Evolutionary conservation across 2,797 vertebrate genomes (phyloP), one percentile per base, ranked within the genome.

Genomic region (Okamejei kenojei): DNA sequence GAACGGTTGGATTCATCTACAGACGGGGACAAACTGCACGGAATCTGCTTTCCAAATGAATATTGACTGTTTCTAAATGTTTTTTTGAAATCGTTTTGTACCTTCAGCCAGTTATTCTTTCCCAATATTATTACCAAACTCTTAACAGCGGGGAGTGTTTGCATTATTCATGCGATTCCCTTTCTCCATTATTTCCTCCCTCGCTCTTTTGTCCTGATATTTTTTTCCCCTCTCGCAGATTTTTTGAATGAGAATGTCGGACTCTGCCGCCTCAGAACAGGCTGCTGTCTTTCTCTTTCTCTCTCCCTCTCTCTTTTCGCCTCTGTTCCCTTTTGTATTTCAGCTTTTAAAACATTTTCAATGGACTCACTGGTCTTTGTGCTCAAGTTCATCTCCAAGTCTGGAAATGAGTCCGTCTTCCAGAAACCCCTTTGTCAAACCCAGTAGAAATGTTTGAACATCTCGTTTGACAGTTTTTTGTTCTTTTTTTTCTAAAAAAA

Each of bases 371-470:
- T 94, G 94, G 95, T 96, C 96, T 97, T 96, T 96, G 96, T 95
- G 94, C 93, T 96, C 96, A 98, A 98, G 97, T 98, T 98, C 97
- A 98, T 96, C 96, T 96, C 97, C 97, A 98, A 97, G 97, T 97
- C 97, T 97, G 95, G 94, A 95, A 93, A 86, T 94, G 91, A 93
- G 95, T 94, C 93, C 94, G 93, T 95, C 94, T 93, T 94, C 94
- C 90, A 93, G 71, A 73, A 92, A 54, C 93, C 54, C 77, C 93
- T 95, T 95, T 95, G 94, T 95, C 90, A 94, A 95, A 71, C 76
- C 94, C 77, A 93, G 94, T 93, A 94, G 81, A 93, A 93, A 94
- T 93, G 90, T 95, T 95, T 93, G 93, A 95, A 95, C 94, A 94
- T 93, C 93, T 94, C 94, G 94, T 61, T 93, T 90, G 91, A 84